Conservation (phyloP, 2,113 vertebrate species). For the Micronycteris hirsuta region DNA sequence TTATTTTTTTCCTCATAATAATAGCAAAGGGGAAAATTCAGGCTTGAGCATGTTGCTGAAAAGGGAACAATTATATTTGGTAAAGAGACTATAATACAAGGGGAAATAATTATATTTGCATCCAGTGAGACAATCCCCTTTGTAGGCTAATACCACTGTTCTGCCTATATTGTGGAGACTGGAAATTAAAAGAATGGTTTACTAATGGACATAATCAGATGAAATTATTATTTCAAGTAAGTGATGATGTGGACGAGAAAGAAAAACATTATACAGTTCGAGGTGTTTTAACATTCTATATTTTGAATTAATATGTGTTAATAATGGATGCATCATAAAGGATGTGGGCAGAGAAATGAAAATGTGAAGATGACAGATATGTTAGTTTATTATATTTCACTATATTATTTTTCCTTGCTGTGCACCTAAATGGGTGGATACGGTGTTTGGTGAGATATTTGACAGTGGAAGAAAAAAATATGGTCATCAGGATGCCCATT, state of each 20-base stretch:
- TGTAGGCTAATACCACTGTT: background rate
- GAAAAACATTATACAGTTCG: background rate
- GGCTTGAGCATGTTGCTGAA: background rate
- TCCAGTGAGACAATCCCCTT: background rate
- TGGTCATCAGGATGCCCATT: background rate
- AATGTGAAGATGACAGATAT: background rate
- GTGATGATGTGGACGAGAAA: background rate
- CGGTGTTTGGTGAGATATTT: background rate
- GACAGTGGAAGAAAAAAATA: background rate
- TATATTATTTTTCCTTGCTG: background rate
- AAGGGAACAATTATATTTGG: background rate
- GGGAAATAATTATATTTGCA: background rate
- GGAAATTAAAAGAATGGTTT: background rate
- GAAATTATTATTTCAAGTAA: background rate
- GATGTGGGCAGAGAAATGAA: background rate
- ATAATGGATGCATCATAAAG: background rate
- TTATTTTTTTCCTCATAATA: background rate
- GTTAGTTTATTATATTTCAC: background rate
- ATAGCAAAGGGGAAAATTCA: background rate
- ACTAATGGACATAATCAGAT: background rate
- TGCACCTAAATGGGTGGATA: background rate
- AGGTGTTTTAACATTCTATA: background rate
- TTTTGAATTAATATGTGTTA: background rate
- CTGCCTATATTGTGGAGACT: background rate
- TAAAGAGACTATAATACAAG: background rate